Conservation (phyloP, 2,113 vertebrate genomes). For the Crotalus helleri region DNA sequence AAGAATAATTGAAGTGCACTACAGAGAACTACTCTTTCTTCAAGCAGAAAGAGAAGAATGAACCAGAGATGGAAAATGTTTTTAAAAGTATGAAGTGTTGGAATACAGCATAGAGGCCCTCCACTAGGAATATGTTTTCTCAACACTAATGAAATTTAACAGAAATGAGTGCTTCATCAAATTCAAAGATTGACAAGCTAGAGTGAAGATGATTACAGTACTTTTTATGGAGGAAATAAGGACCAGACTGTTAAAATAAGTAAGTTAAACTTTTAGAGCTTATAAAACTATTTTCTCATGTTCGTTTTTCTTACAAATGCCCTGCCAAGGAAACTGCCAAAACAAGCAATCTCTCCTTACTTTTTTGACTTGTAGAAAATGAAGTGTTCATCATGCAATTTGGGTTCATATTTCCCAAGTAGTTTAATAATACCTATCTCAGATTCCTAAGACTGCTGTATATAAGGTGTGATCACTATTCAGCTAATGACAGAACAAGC, state of each 20-base stretch:
- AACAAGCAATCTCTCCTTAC: neutral
- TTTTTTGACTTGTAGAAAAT: neutral
- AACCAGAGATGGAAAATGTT: neutral
- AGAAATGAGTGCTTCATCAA: constrained; percentile 43
- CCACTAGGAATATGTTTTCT: constrained; percentile 18
- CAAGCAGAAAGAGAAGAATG: neutral
- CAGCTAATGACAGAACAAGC: neutral
- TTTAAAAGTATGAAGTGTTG: neutral
- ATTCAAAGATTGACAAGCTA: constrained; percentile 26
- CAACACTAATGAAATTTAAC: neutral
- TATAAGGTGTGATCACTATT: neutral
- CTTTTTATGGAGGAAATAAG: neutral
- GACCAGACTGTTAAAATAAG: neutral
- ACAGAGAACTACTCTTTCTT: neutral
- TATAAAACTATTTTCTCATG: neutral
- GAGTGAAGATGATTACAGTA: neutral
- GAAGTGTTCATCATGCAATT: neutral
- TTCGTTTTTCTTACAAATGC: neutral
- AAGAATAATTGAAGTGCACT: neutral
- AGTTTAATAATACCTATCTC: neutral
- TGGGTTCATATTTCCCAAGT: neutral
- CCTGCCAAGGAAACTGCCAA: neutral
- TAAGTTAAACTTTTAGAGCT: neutral
- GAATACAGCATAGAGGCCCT: neutral
- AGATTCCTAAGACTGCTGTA: neutral